A percentile compares a stretch with the other conserved stretches of the same genome.
Evolutionary conservation across 1,140 invertebrate species (phyloP).

Genomic region (Euwallacea similis): DNA sequence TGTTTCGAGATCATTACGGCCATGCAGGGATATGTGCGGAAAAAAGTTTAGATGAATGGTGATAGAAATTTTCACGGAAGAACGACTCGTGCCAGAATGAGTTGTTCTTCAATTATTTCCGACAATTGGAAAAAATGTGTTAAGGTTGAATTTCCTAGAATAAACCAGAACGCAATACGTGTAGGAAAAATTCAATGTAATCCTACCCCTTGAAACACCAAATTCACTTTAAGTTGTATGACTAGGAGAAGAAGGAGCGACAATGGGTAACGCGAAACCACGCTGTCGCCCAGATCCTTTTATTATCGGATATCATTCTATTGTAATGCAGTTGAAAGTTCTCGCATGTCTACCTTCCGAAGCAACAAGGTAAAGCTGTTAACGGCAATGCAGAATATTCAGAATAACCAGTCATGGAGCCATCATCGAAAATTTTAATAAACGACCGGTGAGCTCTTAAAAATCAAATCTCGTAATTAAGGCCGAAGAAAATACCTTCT

Average conservation of each 20-base stretch:
- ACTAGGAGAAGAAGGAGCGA: background rate
- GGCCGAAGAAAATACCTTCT: background rate
- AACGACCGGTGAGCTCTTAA: background rate
- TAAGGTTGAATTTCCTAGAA: background rate
- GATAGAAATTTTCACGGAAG: background rate
- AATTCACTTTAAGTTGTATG: conserved; percentile 3
- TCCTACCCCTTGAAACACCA: conserved; percentile 5
- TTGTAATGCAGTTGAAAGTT: background rate
- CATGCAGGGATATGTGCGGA: background rate
- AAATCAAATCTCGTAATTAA: conserved; percentile 2
- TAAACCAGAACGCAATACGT: background rate
- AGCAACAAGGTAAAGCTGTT: background rate
- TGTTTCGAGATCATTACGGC: conserved; percentile 22
- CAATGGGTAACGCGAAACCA: conserved; percentile 7
- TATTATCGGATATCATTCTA: conserved; percentile 8
- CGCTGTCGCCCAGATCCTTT: background rate
- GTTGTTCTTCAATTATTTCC: background rate
- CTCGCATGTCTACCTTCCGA: background rate
- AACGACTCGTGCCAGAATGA: background rate
- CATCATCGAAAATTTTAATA: conserved; percentile 3
- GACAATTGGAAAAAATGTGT: background rate
- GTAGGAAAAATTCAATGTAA: background rate
- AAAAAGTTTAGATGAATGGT: conserved; percentile 3
- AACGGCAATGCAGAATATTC: background rate
- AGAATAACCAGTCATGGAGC: background rate